Evolutionary conservation across 2,888 invertebrate species (phyloP).

Genomic region (Lasioglossum calceatum): DNA sequence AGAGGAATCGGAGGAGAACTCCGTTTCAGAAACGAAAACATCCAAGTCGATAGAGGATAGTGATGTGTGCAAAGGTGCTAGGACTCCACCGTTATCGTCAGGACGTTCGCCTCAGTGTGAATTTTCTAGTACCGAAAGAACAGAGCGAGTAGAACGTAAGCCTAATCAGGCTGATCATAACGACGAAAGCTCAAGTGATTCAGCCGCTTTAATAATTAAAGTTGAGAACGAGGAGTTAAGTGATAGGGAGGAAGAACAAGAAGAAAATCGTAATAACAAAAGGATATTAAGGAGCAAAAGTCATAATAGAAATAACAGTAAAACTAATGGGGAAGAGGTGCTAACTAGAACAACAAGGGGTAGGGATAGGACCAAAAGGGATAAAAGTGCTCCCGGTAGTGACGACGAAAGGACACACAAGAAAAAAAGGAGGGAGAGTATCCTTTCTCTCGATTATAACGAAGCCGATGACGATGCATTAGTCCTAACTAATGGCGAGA

Average conservation of each 20-base stretch:
- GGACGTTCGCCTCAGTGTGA: slow-evolving; percentile 72
- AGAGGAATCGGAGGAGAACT: slow-evolving; percentile 69
- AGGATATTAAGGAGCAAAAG: slow-evolving; percentile 77
- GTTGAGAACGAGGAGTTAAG: slow-evolving; percentile 83
- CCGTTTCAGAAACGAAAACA: slow-evolving; percentile 59
- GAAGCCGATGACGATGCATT: slow-evolving; percentile 90
- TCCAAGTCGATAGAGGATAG: slow-evolving; percentile 70
- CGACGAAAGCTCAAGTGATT: slow-evolving; percentile 84
- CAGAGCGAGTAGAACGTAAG: slow-evolving; percentile 73
- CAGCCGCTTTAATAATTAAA: slow-evolving; percentile 83
- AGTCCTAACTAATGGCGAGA: slow-evolving; percentile 89
- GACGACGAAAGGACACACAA: slow-evolving; percentile 86
- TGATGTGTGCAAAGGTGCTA: slow-evolving; percentile 80
- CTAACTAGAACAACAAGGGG: slow-evolving; percentile 79
- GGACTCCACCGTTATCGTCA: slow-evolving; percentile 79
- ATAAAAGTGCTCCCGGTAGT: slow-evolving; percentile 85
- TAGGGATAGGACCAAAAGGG: slow-evolving; percentile 83
- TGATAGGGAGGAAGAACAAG: slow-evolving; percentile 79
- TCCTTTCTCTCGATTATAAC: slow-evolving; percentile 90
- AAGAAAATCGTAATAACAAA: slow-evolving; percentile 71
- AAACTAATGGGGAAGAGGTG: slow-evolving; percentile 82
- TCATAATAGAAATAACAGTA: slow-evolving; percentile 79
- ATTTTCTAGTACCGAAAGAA: slow-evolving; percentile 73
- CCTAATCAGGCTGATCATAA: slow-evolving; percentile 77
- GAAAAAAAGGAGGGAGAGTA: slow-evolving; percentile 90